A percentile compares a stretch with the other conserved stretches of the same genome.
These are phyloP conservation scores for Drosophila maculinotata DNA, from an alignment of 2,888 invertebrate genomes.

Conservation along the genomic window DNA sequence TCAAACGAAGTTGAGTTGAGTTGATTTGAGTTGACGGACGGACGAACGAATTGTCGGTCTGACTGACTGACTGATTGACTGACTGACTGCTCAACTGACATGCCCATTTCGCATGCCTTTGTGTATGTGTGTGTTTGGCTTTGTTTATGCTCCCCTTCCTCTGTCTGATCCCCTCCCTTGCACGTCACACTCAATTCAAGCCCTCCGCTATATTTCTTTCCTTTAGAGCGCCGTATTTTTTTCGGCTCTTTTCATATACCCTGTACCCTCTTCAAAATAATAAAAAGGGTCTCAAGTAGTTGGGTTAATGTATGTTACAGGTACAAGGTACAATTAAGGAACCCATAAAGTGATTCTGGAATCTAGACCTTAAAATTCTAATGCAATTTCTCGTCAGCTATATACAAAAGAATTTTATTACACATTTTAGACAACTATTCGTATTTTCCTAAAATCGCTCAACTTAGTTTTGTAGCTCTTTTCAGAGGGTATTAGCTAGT, in stretches of 20 bases:
- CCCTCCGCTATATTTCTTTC: conserved; percentile 1
- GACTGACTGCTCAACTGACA: conserved; percentile 48
- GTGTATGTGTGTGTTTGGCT: conserved; percentile 32
- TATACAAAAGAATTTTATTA: no score
- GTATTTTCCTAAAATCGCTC: no score
- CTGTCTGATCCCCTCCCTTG: background rate
- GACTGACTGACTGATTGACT: conserved; percentile 21
- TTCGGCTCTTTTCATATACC: conserved; percentile 1
- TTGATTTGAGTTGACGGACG: conserved; percentile 62
- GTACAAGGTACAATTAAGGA: no score
- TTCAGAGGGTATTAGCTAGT: conserved; percentile 7
- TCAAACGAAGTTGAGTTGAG: conserved; percentile 62
- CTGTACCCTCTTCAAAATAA: background rate
- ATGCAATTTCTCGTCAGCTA: no score
- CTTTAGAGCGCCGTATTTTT: no score
- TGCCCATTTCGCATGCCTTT: conserved; percentile 67
- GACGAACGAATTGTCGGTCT: conserved; percentile 26
- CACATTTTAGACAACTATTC: no score
- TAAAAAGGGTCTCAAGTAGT: no score
- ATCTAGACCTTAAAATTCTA: no score
- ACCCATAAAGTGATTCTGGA: no score
- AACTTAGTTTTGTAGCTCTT: no score
- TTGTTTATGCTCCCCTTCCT: conserved; percentile 30
- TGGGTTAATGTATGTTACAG: no score
- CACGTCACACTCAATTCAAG: background rate